These are phyloP conservation scores for sheep (Ovis aries) DNA, from an alignment of 2,113 vertebrate genomes.

Conservation along the genomic window ARS-UI_Ramb_v3.0 NC_056061.1:11404001-11404500, in stretches of 20 bases:
- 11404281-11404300: slow-evolving; percentile 25
- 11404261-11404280: slow-evolving; percentile 25
- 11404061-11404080: background rate
- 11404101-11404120: background rate
- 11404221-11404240: background rate
- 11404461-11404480: slow-evolving; percentile 30
- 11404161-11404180: background rate
- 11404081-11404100: background rate
- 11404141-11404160: background rate
- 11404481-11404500: slow-evolving; percentile 8
- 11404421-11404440: background rate
- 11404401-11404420: background rate
- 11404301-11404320: slow-evolving; percentile 7
- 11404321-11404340: background rate
- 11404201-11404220: background rate
- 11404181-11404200: slow-evolving; percentile 9
- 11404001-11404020: background rate
- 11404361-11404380: background rate
- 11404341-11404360: background rate
- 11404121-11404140: background rate
- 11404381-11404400: background rate
- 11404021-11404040: background rate
- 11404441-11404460: slow-evolving; percentile 15
- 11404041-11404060: background rate
- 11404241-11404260: background rate